Percentiles rank a stretch among this genome's conserved stretches.
These are phyloP conservation scores for Drosophila parthenogenetica DNA, from an alignment of 2,888 invertebrate species.

Conservation along the genomic window DNA sequence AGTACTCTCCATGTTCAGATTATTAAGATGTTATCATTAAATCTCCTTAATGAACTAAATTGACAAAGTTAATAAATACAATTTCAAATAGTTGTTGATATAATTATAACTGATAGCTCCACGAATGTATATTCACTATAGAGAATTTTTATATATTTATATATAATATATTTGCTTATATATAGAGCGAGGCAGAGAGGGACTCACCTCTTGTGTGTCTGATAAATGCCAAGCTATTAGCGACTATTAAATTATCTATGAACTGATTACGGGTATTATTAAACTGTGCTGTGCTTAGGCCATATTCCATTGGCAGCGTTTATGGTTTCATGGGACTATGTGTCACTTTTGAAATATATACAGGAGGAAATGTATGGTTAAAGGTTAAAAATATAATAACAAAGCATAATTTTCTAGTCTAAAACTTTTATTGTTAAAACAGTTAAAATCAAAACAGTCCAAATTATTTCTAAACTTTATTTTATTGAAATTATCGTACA, in stretches of 20 bases:
- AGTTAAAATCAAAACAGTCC: too few relatives aligned
- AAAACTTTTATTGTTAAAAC: too few relatives aligned
- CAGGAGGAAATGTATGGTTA: too few relatives aligned
- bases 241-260: slow-evolving; percentile 75
- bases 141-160: background rate
- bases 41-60: slow-evolving; percentile 7
- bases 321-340: slow-evolving; percentile 33
- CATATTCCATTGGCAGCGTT: slow-evolving; percentile 24
- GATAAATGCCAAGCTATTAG: slow-evolving; percentile 61
- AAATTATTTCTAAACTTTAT: too few relatives aligned
- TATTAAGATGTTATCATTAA: slow-evolving; percentile 31
- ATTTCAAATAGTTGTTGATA: slow-evolving; percentile 15
- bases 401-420: too few relatives aligned
- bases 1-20: slow-evolving; percentile 5
- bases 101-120: slow-evolving; percentile 10
- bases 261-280: slow-evolving; percentile 67
- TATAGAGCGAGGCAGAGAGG: slow-evolving; percentile 1
- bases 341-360: slow-evolving; percentile 39
- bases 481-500: background rate
- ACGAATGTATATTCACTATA: slow-evolving; percentile 6
- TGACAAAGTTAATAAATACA: slow-evolving; percentile 8
- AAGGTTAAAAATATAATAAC: too few relatives aligned
- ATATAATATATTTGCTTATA: slow-evolving; percentile 5
- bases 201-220: slow-evolving; percentile 37
- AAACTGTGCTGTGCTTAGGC: slow-evolving; percentile 43